Evolutionary conservation across 2,888 invertebrate species (phyloP), one percentile per base, ranked within the genome.

Genomic region (Parascotia fuliginaria): DNA sequence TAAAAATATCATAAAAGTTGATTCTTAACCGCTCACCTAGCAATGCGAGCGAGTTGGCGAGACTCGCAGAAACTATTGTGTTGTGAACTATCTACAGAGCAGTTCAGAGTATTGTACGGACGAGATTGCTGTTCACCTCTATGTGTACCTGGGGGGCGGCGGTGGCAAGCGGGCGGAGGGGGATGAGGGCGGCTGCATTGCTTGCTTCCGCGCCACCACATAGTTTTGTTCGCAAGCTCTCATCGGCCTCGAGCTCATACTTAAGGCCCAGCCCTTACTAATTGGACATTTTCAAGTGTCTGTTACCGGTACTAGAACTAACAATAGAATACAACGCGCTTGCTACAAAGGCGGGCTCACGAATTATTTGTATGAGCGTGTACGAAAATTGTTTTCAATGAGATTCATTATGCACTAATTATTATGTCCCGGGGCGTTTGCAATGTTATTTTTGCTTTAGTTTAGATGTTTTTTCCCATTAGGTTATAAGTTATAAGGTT

Each of bases 161-260:
- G 64, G 49, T 11, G 60, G 54, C 46, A 52, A 53, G 64, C 57
- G 57, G 57, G 54, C 24, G 36, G 37, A 66, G 60, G 68, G 60
- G 63, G 63, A 57, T 56, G 55, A 63, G 63, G 60, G 60, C 54
- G 68, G 65, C 65, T 73, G 79, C 77, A 75, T 75, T 75, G 81
- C 81, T 82, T 81, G 77, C 81, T 79, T 66, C 76, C 76, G 70
- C 73, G 69, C 82, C 82, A 78, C 87, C 86, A 77, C 86, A 85
- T 83, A 87, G 87, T 86, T 87, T 85, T 86, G 87, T 87, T 86
- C 87, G 78, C 85, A 79, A 82, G 77, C 86, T 81, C 83, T 81
- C 81, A 75, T 76, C 83, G 79, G 79, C 76, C 78, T 81, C 76
- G 67, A 81, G 82, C 81, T 73, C 62, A 64, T 70, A 70, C 75